Conservation (phyloP, 2,113 vertebrate species). For the Rhinolophus ferrumequinum region DNA sequence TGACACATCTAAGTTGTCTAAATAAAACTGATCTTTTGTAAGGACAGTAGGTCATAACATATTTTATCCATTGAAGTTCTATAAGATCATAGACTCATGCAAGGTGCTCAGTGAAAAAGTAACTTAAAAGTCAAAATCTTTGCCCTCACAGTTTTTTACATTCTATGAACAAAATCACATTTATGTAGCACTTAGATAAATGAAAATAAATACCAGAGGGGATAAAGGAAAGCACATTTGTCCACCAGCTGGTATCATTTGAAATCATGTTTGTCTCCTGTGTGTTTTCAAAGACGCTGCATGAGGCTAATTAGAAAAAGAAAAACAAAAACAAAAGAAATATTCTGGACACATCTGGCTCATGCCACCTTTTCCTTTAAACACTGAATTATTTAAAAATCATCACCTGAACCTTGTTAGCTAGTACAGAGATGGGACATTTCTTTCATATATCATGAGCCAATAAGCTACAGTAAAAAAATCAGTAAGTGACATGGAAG, state of each 20-base stretch:
- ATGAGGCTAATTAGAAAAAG: neutral
- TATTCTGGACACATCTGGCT: neutral
- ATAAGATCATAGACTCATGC: neutral
- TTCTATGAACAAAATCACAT: neutral
- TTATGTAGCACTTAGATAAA: neutral
- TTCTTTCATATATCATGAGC: neutral
- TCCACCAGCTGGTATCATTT: neutral
- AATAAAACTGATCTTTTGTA: neutral
- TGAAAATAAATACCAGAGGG: neutral
- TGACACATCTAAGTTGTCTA: neutral
- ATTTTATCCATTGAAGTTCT: neutral
- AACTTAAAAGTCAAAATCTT: neutral
- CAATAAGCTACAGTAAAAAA: neutral
- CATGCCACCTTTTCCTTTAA: neutral
- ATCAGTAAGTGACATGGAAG: neutral
- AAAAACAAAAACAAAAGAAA: neutral
- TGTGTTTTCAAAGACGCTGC: neutral
- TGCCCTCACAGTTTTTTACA: neutral
- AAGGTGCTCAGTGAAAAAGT: neutral
- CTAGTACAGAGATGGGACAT: neutral
- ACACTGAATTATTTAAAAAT: neutral
- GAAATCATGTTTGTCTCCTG: neutral
- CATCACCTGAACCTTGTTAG: neutral
- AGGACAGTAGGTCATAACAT: neutral
- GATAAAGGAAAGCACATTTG: neutral